Percentiles rank a stretch among this genome's conserved stretches.
Conservation (phyloP, 2,888 invertebrate genomes). For the Xestobium rufovillosum region DNA sequence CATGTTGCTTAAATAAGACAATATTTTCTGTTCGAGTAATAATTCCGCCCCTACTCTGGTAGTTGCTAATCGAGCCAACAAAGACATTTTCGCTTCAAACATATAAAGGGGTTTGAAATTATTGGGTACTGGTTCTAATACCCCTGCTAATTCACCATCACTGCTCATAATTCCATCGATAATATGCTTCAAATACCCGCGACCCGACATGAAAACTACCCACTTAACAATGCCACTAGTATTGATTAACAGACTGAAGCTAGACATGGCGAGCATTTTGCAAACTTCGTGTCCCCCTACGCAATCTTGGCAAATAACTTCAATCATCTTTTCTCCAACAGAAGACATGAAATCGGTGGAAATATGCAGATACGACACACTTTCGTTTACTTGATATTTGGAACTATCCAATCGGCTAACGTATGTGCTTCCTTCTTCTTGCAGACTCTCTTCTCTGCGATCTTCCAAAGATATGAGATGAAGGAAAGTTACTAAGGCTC, state of each 20-base stretch:
- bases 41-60: slow-evolving; percentile 59
- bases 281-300: slow-evolving; percentile 85
- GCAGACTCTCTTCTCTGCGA: slow-evolving; percentile 22
- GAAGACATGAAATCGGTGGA: slow-evolving; percentile 58
- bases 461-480: slow-evolving; percentile 56
- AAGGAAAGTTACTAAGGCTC: slow-evolving; percentile 71
- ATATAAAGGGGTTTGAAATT: slow-evolving; percentile 72
- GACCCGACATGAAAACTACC: slow-evolving; percentile 52
- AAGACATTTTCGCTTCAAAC: slow-evolving; percentile 81
- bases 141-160: slow-evolving; percentile 58
- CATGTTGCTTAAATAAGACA: slow-evolving; percentile 60
- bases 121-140: slow-evolving; percentile 56
- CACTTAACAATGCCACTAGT: slow-evolving; percentile 64
- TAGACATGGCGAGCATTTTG: slow-evolving; percentile 79
- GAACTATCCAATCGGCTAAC: slow-evolving; percentile 61
- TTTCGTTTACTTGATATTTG: slow-evolving; percentile 26
- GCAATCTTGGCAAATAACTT: slow-evolving; percentile 77
- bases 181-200: slow-evolving; percentile 73
- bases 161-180: slow-evolving; percentile 73
- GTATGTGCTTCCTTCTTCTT: slow-evolving; percentile 46
- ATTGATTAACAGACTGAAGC: slow-evolving; percentile 70
- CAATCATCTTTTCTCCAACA: slow-evolving; percentile 75
- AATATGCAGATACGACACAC: slow-evolving; percentile 32
- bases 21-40: slow-evolving; percentile 52
- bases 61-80: slow-evolving; percentile 63